Base-by-base conservation (phyloP, 1,140 invertebrate genomes). In the Solenopsis fugax region DNA sequence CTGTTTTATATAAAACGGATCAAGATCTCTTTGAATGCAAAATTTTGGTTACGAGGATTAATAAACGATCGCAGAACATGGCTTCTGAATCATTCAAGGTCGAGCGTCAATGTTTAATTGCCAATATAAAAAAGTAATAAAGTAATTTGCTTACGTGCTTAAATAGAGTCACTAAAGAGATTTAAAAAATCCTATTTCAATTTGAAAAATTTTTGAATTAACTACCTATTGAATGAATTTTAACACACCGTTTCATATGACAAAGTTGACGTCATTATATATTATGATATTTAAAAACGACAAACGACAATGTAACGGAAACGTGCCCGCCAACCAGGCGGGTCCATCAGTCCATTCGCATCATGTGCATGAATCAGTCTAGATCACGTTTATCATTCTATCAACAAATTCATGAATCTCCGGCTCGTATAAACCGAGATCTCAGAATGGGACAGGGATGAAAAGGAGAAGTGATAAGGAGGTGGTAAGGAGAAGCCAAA, bases 291-390 rank as follows among this genome's bases (percentile, higher is more conserved):
- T 82, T 21, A 6, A 60, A 41, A 34, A 60, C 7, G 58, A 60
- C 7, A 48, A 37, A 21, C 16, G 50, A 71, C 37, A 29, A 69
- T 24, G 37, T 45, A 81, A 75, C 18, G 41, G 4, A 75, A 84
- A 12, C 34, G 67, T 82, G 41, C 54, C 80, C 69, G 41, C 71
- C 56, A 69, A 75, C 54, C 29, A 84, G 54, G 67, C 41, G 41
- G 80, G 41, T 82, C 69, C 41, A 73, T 84, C 67, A 60, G 80
- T 84, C 54, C 24, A 73, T 48, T 73, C 52, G 18, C 13, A 72
- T 50, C 18, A 34, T 69, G 54, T 73, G 6, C 12, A 84, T 18
- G 9, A 45, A 37, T 56, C 41, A 21, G 29, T 50, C n/a, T 75
- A 60, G 12, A 82, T 82, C 69, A 72, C 37, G 24, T 58, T 48